A percentile compares a stretch with the other conserved stretches of the same genome.
phyloP scores from a whole-genome alignment of 2,888 invertebrate genomes.

The Taenaris catops region DNA sequence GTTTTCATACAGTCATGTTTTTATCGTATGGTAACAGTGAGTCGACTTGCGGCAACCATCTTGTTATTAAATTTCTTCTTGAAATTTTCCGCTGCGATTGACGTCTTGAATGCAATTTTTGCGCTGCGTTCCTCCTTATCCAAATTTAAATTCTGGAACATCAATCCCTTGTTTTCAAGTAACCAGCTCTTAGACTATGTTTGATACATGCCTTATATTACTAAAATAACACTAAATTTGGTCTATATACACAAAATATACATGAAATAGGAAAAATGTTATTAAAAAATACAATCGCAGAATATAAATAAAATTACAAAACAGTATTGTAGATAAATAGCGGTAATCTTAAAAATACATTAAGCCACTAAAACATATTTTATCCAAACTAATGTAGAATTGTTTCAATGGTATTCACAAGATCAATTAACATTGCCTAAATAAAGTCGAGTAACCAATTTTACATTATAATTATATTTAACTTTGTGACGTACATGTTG shows the following conservation, averaged over 20 bases:
- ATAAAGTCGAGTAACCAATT: too few relatives aligned
- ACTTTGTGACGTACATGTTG: background rate
- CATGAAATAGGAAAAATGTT: conserved; percentile 11
- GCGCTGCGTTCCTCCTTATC: conserved; percentile 63
- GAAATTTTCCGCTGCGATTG: conserved; percentile 56
- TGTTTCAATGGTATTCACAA: too few relatives aligned
- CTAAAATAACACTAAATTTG: too few relatives aligned
- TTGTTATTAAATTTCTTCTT: conserved; percentile 70
- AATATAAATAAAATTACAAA: background rate
- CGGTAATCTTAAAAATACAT: too few relatives aligned
- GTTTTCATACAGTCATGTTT: too few relatives aligned
- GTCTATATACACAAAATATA: conserved; percentile 4
- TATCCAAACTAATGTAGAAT: too few relatives aligned
- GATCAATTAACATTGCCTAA: too few relatives aligned
- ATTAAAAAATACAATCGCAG: conserved; percentile 2
- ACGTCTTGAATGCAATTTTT: conserved; percentile 56
- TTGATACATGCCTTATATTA: conserved; percentile 2
- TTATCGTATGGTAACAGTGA: conserved; percentile 41
- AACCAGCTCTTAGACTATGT: conserved; percentile 21
- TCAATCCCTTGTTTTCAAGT: conserved; percentile 30
- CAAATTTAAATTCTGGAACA: conserved; percentile 69
- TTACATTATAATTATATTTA: too few relatives aligned
- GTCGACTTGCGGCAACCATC: conserved; percentile 70
- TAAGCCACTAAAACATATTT: too few relatives aligned
- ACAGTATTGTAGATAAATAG: too few relatives aligned